phyloP scores from a whole-genome alignment of 2,888 invertebrate species.

The Allacma fusca region DNA sequence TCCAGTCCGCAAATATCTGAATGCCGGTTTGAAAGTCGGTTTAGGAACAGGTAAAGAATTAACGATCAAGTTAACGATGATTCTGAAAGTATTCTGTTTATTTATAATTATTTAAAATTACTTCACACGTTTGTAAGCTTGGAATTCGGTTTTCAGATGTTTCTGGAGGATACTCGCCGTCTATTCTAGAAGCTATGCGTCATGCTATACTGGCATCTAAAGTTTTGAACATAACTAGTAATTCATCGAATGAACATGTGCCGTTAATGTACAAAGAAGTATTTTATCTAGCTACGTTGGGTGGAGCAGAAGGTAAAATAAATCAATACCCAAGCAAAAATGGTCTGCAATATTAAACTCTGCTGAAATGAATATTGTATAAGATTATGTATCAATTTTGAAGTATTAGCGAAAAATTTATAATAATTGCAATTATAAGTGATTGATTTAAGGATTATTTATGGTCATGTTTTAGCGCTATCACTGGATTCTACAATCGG shows the following conservation, averaged over 20 bases:
- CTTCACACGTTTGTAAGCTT: too few species aligned
- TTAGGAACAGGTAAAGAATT: constrained; percentile 79
- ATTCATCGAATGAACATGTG: constrained; percentile 65
- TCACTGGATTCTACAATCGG: constrained; percentile 78
- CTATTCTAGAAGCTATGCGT: constrained; percentile 79
- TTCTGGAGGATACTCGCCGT: constrained; percentile 79
- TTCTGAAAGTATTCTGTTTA: not conserved
- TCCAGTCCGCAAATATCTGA: constrained; percentile 74
- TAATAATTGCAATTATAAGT: not conserved
- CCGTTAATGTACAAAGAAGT: constrained; percentile 74
- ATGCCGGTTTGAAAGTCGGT: constrained; percentile 76
- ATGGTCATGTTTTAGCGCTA: constrained; percentile 70
- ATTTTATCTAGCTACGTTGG: constrained; percentile 86
- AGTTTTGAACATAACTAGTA: constrained; percentile 70
- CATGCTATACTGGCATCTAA: constrained; percentile 78
- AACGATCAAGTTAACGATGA: too few species aligned
- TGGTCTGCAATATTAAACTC: too few species aligned
- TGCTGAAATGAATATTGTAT: too few species aligned
- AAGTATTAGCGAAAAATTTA: too few species aligned
- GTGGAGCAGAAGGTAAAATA: constrained; percentile 82
- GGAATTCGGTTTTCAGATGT: constrained; percentile 73
- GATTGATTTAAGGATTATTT: not conserved
- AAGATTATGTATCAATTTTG: not conserved
- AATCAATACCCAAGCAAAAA: too few species aligned
- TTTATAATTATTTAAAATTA: too few species aligned